Conservation (phyloP, 23 tunicate genomes). For the Corella eumyota region DNA sequence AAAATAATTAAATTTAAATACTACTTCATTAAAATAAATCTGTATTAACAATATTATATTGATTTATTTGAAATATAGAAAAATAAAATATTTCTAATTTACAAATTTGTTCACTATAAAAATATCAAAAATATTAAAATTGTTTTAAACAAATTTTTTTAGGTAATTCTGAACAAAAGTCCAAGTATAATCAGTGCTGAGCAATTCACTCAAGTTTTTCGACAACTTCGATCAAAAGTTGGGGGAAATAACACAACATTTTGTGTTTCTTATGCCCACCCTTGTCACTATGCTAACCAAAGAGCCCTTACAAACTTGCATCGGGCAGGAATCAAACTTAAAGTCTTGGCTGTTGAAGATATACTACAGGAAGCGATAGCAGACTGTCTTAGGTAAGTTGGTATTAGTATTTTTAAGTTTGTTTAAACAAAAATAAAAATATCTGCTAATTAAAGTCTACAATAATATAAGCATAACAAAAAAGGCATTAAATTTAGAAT, state of each 20-base stretch:
- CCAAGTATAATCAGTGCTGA: constrained; percentile 62
- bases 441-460: too few relatives aligned
- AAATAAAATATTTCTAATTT: too few relatives aligned
- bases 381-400: constrained; percentile 30
- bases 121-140: too few relatives aligned
- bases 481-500: too few relatives aligned
- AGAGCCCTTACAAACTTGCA: constrained; percentile 45
- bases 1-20: neutral
- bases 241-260: constrained; percentile 9
- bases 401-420: too few relatives aligned
- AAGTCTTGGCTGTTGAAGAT: constrained; percentile 34
- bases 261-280: constrained; percentile 42
- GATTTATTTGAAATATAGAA: too few relatives aligned
- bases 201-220: constrained; percentile 35
- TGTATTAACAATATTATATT: too few relatives aligned
- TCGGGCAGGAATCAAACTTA: constrained; percentile 40
- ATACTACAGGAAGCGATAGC: constrained; percentile 31
- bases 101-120: too few relatives aligned
- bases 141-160: neutral
- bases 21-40: neutral
- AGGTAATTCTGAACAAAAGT: constrained; percentile 50
- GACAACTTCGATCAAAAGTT: constrained; percentile 14
- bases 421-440: too few relatives aligned
- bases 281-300: constrained; percentile 50
- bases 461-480: too few relatives aligned